Conservation (phyloP, 1,140 invertebrate species). For the Diabrotica virgifera region DNA sequence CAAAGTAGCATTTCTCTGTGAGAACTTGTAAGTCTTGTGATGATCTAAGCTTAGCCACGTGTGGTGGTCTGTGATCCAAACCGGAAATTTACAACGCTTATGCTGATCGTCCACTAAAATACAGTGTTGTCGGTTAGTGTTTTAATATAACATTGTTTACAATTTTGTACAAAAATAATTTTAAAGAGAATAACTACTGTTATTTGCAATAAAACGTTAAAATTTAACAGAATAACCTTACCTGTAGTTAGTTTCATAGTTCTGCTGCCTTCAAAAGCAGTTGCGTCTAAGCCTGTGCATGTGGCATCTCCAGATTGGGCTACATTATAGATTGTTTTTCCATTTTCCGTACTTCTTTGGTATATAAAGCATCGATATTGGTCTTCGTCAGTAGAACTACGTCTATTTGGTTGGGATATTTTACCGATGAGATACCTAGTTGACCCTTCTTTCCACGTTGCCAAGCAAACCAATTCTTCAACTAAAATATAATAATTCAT, state of each 20-base stretch:
- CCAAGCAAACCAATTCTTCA: conserved; percentile 78
- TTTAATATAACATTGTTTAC: not conserved
- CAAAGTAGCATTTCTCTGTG: conserved; percentile 69
- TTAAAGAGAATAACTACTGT: too few relatives aligned
- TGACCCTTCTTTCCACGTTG: conserved; percentile 82
- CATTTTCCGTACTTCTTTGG: conserved; percentile 47
- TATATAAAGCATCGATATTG: conserved; percentile 69
- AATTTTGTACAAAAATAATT: too few relatives aligned
- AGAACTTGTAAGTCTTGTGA: conserved; percentile 69
- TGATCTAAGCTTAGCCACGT: conserved; percentile 79
- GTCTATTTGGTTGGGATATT: conserved; percentile 53
- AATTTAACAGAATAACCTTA: conserved; percentile 40
- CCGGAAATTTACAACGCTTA: conserved; percentile 68
- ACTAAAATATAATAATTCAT: conserved; percentile 67
- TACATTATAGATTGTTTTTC: conserved; percentile 58
- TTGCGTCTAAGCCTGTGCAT: conserved; percentile 66
- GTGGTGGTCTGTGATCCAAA: conserved; percentile 70
- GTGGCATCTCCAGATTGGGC: conserved; percentile 80
- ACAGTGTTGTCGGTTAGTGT: not conserved
- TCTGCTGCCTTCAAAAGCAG: conserved; percentile 60
- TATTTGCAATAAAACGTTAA: too few relatives aligned
- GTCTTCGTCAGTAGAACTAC: conserved; percentile 56
- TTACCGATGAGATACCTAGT: conserved; percentile 75
- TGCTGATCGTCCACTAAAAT: conserved; percentile 55
- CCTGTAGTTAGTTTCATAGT: conserved; percentile 63